phyloP scores from a whole-genome alignment of 2,113 vertebrate species.

The Gymnogyps californianus region DNA sequence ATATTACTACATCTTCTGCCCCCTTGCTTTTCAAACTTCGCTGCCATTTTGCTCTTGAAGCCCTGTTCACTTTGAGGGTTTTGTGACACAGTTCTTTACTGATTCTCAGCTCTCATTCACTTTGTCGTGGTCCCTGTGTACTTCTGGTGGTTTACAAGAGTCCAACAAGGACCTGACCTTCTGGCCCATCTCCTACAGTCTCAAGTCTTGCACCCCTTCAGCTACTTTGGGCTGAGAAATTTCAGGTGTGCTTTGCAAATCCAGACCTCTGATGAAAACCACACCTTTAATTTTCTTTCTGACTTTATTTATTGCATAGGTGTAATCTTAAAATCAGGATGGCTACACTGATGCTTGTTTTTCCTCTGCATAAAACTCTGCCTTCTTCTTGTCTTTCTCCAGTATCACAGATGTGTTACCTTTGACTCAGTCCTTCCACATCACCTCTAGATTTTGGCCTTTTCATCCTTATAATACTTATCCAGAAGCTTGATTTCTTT shows the following conservation, averaged over 20 bases:
- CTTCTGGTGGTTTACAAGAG: not conserved
- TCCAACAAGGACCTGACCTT: not conserved
- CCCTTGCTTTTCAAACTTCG: not conserved
- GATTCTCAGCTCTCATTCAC: not conserved
- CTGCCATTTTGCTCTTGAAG: not conserved
- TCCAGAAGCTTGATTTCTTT: not conserved
- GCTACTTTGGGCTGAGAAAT: not conserved
- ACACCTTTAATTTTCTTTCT: not conserved
- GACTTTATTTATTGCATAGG: not conserved
- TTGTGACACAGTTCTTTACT: not conserved
- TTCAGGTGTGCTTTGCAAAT: not conserved
- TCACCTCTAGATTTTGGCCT: not conserved
- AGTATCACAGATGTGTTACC: not conserved
- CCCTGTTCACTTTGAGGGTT: not conserved
- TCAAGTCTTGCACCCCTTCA: not conserved
- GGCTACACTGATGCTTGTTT: not conserved
- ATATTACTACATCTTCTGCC: not conserved
- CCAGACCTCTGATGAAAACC: not conserved
- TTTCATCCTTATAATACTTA: not conserved
- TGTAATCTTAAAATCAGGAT: not conserved
- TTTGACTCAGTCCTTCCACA: not conserved
- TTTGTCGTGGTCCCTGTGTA: not conserved
- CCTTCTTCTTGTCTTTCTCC: not conserved
- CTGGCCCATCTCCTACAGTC: not conserved
- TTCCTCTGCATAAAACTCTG: not conserved